These are phyloP conservation scores for Chorisops tibialis DNA, from an alignment of 2,888 invertebrate genomes.

Conservation along the genomic window DNA sequence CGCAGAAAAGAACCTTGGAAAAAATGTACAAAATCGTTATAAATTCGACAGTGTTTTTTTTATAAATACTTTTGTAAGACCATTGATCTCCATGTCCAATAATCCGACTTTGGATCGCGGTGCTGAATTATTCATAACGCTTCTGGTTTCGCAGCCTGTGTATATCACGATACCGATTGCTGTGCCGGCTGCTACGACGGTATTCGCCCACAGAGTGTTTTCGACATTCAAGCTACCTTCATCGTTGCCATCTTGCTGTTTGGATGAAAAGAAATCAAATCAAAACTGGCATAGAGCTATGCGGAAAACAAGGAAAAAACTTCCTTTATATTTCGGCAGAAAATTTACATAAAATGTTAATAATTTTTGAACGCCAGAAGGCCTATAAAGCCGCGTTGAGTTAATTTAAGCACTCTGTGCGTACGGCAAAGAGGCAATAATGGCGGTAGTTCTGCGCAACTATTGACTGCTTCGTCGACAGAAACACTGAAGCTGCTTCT, in stretches of 20 bases:
- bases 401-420: no score
- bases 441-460: no score
- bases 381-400: no score
- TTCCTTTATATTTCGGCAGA: background rate
- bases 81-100: constrained; percentile 93
- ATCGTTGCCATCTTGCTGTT: constrained; percentile 59
- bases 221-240: constrained; percentile 89
- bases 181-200: constrained; percentile 94
- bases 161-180: constrained; percentile 95
- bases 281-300: background rate
- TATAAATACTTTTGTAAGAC: constrained; percentile 75
- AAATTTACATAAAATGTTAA: background rate
- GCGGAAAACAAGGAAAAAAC: background rate
- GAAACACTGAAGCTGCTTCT: no score
- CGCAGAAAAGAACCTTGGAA: constrained; percentile 73
- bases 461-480: no score
- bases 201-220: constrained; percentile 98
- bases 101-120: constrained; percentile 95
- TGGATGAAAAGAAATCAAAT: background rate
- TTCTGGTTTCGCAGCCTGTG: constrained; percentile 91
- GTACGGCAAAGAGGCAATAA: no score
- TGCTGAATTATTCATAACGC: constrained; percentile 97
- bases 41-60: background rate
- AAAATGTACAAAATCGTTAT: background rate
- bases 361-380: no score